Conservation (phyloP, 1,140 invertebrate species). For the Cyphomyrmex costatus region DNA sequence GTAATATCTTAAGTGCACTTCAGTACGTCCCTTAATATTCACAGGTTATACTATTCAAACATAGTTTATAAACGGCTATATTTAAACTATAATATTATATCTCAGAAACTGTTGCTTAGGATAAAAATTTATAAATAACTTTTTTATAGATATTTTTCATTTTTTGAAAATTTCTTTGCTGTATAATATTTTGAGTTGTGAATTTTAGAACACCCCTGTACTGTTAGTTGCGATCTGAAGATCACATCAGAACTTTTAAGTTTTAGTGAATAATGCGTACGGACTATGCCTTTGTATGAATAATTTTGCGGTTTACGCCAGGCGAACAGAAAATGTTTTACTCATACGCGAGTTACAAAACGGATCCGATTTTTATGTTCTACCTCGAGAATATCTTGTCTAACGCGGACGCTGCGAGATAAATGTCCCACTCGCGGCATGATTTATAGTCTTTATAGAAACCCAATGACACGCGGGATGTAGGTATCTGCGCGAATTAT, state of each 20-base stretch:
- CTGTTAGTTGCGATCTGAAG: background rate
- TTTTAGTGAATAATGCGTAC: conserved; percentile 17
- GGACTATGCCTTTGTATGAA: conserved; percentile 21
- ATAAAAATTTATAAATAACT: too few species aligned
- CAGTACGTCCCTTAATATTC: too few species aligned
- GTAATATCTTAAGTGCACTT: too few species aligned
- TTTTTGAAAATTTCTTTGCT: too few species aligned
- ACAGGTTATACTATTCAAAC: too few species aligned
- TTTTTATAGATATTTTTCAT: too few species aligned
- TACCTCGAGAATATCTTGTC: conserved; percentile 64
- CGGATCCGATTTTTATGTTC: conserved; percentile 39
- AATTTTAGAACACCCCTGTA: too few species aligned
- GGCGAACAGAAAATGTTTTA: conserved; percentile 17
- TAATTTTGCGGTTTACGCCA: conserved; percentile 14
- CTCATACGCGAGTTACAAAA: conserved; percentile 29
- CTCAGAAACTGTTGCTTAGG: too few species aligned
- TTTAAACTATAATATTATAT: too few species aligned
- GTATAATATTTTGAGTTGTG: too few species aligned
- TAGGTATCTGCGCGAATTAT: conserved; percentile 33
- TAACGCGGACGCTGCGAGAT: conserved; percentile 67
- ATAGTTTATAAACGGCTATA: too few species aligned
- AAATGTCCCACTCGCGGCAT: conserved; percentile 39
- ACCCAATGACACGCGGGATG: conserved; percentile 31
- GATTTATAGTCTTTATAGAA: conserved; percentile 50
- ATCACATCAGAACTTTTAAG: background rate